Evolutionary conservation across 2,797 vertebrate species (phyloP).

Genomic region (Cryptoprocta ferox): DNA sequence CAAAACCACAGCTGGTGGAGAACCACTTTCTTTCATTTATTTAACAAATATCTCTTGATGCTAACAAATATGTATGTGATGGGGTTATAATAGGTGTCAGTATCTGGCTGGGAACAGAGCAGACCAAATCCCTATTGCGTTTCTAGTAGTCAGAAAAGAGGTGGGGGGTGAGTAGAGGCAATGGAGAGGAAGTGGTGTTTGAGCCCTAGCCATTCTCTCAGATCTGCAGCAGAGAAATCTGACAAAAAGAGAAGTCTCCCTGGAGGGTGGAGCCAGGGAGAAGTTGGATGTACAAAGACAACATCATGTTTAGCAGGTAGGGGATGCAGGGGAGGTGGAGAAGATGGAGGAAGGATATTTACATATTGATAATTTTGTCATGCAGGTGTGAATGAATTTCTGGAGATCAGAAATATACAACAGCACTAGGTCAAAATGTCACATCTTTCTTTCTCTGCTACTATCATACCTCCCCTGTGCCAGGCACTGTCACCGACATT

Average conservation of each 20-base stretch:
- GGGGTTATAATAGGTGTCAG: not conserved
- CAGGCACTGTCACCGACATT: not conserved
- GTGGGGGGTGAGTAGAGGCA: not conserved
- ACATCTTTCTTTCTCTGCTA: not conserved
- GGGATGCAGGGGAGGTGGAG: not conserved
- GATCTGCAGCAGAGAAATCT: not conserved
- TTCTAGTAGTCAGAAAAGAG: not conserved
- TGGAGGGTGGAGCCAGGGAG: not conserved
- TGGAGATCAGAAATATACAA: not conserved
- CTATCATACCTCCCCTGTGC: not conserved
- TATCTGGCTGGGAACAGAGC: not conserved
- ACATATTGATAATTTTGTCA: not conserved
- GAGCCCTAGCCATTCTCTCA: not conserved
- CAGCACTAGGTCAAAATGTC: not conserved
- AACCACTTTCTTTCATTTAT: not conserved
- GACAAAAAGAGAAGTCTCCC: not conserved
- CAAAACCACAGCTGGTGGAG: not conserved
- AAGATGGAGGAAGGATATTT: not conserved
- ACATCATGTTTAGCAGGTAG: not conserved
- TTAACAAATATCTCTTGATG: not conserved
- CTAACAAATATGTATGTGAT: not conserved
- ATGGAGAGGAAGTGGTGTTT: fast-evolving
- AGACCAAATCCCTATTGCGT: not conserved
- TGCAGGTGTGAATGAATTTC: not conserved
- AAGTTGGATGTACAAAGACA: not conserved